Base-by-base conservation (phyloP, 2,113 vertebrate genomes). In the Poeciliopsis turrubarensis region DNA sequence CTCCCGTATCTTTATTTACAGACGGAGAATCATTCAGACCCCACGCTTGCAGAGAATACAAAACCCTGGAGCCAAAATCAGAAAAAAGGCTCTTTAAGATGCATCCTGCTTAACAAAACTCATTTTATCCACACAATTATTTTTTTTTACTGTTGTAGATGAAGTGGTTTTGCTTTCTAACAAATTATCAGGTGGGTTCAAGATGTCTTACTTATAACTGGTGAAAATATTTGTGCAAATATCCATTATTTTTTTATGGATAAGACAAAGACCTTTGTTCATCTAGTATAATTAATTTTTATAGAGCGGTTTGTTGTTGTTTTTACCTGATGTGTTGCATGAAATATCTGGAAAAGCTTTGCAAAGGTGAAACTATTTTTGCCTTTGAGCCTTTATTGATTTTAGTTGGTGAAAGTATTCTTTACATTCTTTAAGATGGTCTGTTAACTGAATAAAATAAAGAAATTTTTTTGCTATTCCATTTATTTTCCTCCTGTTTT, bases 1-100 rank as follows among this genome's bases (percentile, higher is more conserved):
- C 69, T 39, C 34, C 74, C 47, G 77, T 61, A 75, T 69, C 37
- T 78, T 60, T 79, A 72, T 85, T 91, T 80, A 77, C 72, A 74
- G 60, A 68, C 30, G 57, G 34, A 67, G 70, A 81, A 77, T 79
- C 60, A 80, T 87, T 84, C 71, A 29, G n/a, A 54, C 54, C 78
- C 30, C 75, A 83, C 64, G 83, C 82, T 27, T 12, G 30, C n/a
- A 30, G 60, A n/a, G 14, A 73, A 47, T 41, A 44, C 69, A 65
- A 79, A 60, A 66, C 13, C 72, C 39, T 31, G 44, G 4, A 47
- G 44, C 3, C 5, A 5, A 47, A 47, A 47, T 47, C 29, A 29
- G 2, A 44, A 15, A 44, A 44, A 44, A 14, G 15, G 51, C 15
- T 54, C 51, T 54, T 51, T 51, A 6, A 54, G 22, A 54, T 25